Base-by-base conservation (phyloP, 2,888 invertebrate species). In the Dinocampus coccinellae region DNA sequence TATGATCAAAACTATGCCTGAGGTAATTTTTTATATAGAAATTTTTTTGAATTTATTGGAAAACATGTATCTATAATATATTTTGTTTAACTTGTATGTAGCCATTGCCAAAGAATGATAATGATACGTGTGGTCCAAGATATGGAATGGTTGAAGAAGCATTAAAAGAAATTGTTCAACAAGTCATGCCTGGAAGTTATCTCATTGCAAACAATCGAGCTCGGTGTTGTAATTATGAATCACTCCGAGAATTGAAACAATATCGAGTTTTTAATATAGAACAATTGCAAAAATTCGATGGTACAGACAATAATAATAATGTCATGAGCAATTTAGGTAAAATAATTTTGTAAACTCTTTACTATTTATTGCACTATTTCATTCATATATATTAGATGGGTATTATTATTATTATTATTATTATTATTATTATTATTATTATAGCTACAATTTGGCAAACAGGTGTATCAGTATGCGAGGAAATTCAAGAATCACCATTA, bases 381-480 rank as follows among this genome's bases (percentile, higher is more conserved):
- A 16, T 62, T 67, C 89, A 22, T 90, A 77, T 81, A 89, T 89
- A 76, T 53, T 69, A 16, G 29, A 34, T 39, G 16, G 26, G 16
- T 58, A 2, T 63, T 69, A 60, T 60, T 16, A 66, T 39, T 70
- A 61, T 42, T 11, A 29, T 42, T 57, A 89, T 63, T 89, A 77
- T 82, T 89, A 34, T 20, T 62, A 10, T 62, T 42, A 67, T 77
- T 70, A 77, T 36, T 42, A 63, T 63, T 88, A 90, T 89, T 84
- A 84, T 85, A 83, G 90, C 91, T 76, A 90, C 91, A 0, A 91
- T 93, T 76, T 93, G 93, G 93, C 90, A 90, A n/a, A 90, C 90
- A 42, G 91, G 91, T 6, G 84, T 91, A n/a, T 83, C 89, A 13
- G 85, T 92, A 26, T 92, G 93, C 81, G 89, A 90, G 73, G 89